Evolutionary conservation across 2,888 invertebrate species (phyloP), one percentile per base, ranked within the genome.

Genomic region (Gortyna flavago): DNA sequence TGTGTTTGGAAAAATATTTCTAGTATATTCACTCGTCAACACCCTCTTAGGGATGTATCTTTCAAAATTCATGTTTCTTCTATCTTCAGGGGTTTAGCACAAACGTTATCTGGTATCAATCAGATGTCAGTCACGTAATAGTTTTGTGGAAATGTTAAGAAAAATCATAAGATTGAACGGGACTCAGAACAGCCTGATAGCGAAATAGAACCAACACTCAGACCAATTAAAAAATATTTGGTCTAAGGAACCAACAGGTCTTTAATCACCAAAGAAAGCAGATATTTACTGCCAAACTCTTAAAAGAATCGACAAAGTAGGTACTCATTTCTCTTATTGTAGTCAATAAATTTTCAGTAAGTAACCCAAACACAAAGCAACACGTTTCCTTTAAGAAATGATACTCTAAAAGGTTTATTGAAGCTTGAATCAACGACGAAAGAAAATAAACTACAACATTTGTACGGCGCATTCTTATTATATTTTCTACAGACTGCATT

Each of bases 381-480:
- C 82, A 81, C 48, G 75, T 81, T 81, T 66, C 61, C 75, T 72
- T 75, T 72, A 66, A 61, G 71, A 85, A 80, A 73, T 80, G 67
- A 85, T 85, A 81, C 75, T 71, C 44, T 75, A 69, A 75, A 72
- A 72, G 81, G 81, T 83, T 80, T 73, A 81, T 65, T 72, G 71
- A 85, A 83, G 68, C 81, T 81, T 67, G 81, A 80, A 81, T 71
- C 68, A 75, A 67, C 44, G 67, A 48, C 21, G 35, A 71, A 62
- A 48, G 73, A 51, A 83, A 81, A 82, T 59, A 85, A 74, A 75
- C 64, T 72, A 65, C 44, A 62, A 41, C 65, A 75, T 69, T 69
- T 80, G 68, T 84, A 44, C 62, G 32, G 57, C 35, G 61, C 72
- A 68, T 75, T 81, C 61, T 72, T 80, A 80, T n/a, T n/a, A n/a